Evolutionary conservation across 2,797 vertebrate species (phyloP).

Genomic region (Pogoniulus pusillus): DNA sequence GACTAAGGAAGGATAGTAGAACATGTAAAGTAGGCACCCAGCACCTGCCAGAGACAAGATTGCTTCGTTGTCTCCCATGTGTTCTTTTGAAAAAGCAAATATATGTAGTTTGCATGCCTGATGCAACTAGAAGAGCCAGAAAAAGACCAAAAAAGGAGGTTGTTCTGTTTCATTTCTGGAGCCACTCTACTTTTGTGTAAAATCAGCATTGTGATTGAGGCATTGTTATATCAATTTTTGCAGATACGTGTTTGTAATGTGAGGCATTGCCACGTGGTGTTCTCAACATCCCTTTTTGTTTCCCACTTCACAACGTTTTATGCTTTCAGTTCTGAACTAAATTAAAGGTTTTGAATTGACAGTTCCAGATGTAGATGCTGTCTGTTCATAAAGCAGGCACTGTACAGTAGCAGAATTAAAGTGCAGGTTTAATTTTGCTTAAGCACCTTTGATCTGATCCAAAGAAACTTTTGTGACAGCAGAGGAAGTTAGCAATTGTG

Average conservation of each 20-base stretch:
- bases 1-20: not conserved
- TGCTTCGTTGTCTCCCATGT: not conserved
- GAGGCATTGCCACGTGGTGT: not conserved
- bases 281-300: not conserved
- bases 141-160: not conserved
- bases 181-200: not conserved
- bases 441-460: not conserved
- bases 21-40: not conserved
- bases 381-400: not conserved
- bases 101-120: not conserved
- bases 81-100: not conserved
- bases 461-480: not conserved
- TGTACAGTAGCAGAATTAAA: not conserved
- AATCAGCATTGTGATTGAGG: not conserved
- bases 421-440: not conserved
- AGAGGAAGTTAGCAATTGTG: not conserved
- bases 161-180: not conserved
- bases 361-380: not conserved
- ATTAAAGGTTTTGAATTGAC: not conserved
- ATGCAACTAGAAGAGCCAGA: not conserved
- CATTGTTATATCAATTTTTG: conserved; percentile 7
- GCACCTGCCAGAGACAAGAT: not conserved
- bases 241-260: not conserved
- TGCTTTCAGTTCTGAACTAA: not conserved
- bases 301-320: not conserved